Base-by-base conservation (phyloP, 1,140 invertebrate genomes). In the Melitaea cinxia region DNA sequence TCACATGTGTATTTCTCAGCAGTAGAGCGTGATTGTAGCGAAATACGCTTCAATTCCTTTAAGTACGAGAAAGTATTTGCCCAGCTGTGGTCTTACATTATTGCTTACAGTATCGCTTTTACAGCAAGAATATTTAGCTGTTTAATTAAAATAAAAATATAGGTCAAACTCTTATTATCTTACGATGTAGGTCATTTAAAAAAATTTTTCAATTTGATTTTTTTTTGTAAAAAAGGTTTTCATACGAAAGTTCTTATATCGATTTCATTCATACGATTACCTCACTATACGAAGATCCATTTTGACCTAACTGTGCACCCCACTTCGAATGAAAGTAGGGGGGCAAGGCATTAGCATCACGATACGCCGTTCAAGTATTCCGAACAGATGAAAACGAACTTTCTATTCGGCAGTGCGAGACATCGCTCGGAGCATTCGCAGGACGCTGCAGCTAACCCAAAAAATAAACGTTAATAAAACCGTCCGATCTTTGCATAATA, bases 401-500 rank as follows among this genome's bases (percentile, higher is more conserved):
- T 63, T 63, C 60, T 63, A 63, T 47, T 55, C 28, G 60, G 23
- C 37, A 23, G 28, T 35, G 60, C 24, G 50, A 14, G 17, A 19
- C 33, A 4, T 17, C 1, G n/a, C 7, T 12, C 17, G 6, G 45
- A 30, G 12, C 37, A 37, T 19, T 19, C 59, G 35, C 60, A 73
- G 73, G 70, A 79, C 70, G 64, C 71, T 63, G 69, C 70, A 54
- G 52, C 68, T 80, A 78, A 77, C 77, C 78, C 70, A 82, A 73
- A 80, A 80, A n/a, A n/a, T n/a, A n/a, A 73, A 56, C 67, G 60
- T 68, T 69, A 62, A 75, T 67, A 75, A 72, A 75, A 72, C 65
- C 73, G 63, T 55, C 59, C 65, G 55, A 65, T 82, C 80, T 84
- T 88, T 85, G 83, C 85, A 85, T 83, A 88, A 88, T 80, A 84